phyloP scores from a whole-genome alignment of 2,888 invertebrate species.

The Drosophila mulleri region DNA sequence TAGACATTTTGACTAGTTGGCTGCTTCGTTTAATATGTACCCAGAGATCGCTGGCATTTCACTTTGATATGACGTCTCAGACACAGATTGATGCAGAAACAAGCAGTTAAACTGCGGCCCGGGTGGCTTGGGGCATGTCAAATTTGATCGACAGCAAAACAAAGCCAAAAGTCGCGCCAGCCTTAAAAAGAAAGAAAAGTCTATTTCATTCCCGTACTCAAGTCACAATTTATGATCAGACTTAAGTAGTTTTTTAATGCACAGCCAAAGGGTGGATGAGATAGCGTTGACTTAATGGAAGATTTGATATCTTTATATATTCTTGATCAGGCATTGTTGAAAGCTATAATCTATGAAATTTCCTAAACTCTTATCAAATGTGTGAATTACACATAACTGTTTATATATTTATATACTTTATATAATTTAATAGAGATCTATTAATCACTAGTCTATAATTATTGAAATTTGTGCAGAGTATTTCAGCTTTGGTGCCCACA shows the following conservation, averaged over 20 bases:
- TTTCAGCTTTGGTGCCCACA: background rate
- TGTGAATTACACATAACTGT: too few relatives aligned
- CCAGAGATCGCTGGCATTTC: slow-evolving; percentile 53
- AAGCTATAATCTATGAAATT: too few relatives aligned
- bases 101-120: slow-evolving; percentile 8
- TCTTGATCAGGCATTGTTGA: background rate
- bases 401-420: too few relatives aligned
- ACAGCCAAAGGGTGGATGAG: background rate
- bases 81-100: slow-evolving; percentile 68
- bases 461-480: background rate
- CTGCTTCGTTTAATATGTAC: slow-evolving; percentile 60
- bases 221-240: slow-evolving; percentile 3
- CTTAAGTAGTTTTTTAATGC: slow-evolving; percentile 15
- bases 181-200: background rate
- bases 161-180: slow-evolving; percentile 16
- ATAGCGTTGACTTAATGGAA: background rate
- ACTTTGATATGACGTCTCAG: slow-evolving; percentile 60
- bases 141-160: slow-evolving; percentile 37
- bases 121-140: slow-evolving; percentile 10
- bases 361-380: too few relatives aligned
- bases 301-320: background rate
- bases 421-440: background rate
- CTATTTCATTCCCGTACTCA: slow-evolving; percentile 12
- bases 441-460: too few relatives aligned
- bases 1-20: slow-evolving; percentile 35